Percentiles rank a stretch among this genome's conserved stretches.
These are phyloP conservation scores for Eospalax fontanierii DNA, from an alignment of 2,797 vertebrate species.

Conservation along the genomic window DNA sequence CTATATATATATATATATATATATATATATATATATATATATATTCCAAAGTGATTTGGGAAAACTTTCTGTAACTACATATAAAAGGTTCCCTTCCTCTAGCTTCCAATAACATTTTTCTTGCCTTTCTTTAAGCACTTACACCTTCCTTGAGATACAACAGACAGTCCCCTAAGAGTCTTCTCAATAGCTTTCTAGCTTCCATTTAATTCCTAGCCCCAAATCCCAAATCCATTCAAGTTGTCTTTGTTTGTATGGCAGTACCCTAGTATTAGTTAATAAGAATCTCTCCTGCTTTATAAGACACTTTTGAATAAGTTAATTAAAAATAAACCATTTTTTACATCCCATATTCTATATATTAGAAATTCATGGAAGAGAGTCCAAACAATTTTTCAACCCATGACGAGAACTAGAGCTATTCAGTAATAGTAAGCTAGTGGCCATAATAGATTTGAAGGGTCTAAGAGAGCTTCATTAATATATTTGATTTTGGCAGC, in stretches of 20 bases:
- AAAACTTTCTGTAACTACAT: slow-evolving; percentile 8
- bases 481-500: neutral
- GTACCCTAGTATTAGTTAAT: neutral
- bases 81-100: slow-evolving; percentile 5
- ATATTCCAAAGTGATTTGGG: neutral
- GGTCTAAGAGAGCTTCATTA: neutral
- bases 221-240: slow-evolving; percentile 1
- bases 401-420: neutral
- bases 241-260: neutral
- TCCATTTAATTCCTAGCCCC: neutral
- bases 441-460: neutral
- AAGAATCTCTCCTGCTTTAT: neutral
- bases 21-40: neutral
- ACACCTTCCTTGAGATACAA: neutral
- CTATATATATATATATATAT: slow-evolving; percentile 21
- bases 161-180: neutral
- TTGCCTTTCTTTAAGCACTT: neutral
- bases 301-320: neutral
- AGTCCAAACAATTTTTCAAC: neutral
- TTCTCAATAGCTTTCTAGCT: neutral
- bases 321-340: neutral
- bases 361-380: neutral
- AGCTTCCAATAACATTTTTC: neutral
- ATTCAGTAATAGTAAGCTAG: neutral
- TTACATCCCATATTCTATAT: neutral